Conservation (phyloP, 2,888 invertebrate species). For the Escarpia spicata region DNA sequence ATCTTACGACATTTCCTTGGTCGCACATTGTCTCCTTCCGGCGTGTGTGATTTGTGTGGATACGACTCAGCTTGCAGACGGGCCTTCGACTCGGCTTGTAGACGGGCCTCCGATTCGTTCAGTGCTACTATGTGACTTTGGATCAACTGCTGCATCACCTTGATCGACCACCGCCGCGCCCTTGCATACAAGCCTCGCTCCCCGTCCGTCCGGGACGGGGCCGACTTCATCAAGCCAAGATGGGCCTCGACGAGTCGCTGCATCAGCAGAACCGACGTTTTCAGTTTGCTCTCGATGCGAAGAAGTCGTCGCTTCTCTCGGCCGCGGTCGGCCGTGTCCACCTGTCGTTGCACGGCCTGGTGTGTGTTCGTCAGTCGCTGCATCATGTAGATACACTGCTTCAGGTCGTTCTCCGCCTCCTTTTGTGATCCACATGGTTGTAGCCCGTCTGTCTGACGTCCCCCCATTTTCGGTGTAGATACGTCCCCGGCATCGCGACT, state of each 20-base stretch:
- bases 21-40: not conserved
- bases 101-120: not conserved
- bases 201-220: not conserved
- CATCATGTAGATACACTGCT: not conserved
- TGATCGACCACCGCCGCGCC: not conserved
- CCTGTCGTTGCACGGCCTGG: not conserved
- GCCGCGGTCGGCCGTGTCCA: not conserved
- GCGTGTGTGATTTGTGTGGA: not conserved
- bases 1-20: not conserved
- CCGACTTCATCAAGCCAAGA: not conserved
- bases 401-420: not conserved
- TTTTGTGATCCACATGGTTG: not conserved
- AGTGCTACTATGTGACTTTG: not conserved
- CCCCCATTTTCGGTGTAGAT: not conserved
- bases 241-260: not conserved
- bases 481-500: not conserved
- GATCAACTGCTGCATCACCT: not conserved
- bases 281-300: not conserved
- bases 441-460: not conserved
- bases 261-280: not conserved
- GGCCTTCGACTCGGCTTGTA: too few species aligned
- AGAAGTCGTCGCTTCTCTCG: conserved; percentile 16
- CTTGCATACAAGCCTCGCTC: not conserved
- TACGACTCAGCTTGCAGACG: not conserved
- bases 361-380: not conserved